Base-by-base conservation (phyloP, 2,113 vertebrate species). In the Ascaphus truei region DNA sequence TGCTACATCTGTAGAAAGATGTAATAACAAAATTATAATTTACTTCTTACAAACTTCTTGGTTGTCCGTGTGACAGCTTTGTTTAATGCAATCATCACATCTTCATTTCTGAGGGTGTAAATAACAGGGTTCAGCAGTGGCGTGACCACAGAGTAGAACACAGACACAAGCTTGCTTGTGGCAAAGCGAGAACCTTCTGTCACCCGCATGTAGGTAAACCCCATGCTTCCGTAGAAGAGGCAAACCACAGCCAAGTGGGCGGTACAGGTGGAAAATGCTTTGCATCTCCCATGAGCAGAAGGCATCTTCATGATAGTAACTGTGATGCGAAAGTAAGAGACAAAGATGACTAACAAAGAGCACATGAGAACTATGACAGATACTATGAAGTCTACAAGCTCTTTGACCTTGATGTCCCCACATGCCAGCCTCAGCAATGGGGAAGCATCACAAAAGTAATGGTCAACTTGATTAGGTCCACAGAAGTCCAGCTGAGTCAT, bases 81-180 rank as follows among this genome's bases (percentile, higher is more conserved):
- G n/a, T n/a, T n/a, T n/a, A n/a, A n/a, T n/a, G n/a, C n/a, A n/a
- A n/a, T n/a, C n/a, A n/a, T n/a, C n/a, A n/a, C n/a, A n/a, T 62
- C 62, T 45, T 62, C 41, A 5, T 75, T 77, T 31, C 66, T 71
- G 36, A 77, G 11, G 0, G 69, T 71, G 1, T 79, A 77, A 64
- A 77, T 79, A 23, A 79, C 5, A 64, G 73, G 73, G 7, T 75
- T 79, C 16, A 73, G 23, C 20, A 77, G 50, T 5, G 75, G 77
- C 5, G 77, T 77, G 8, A 67, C 65, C 15, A 75, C 20, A 4
- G 68, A 66, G 2, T 80, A 78, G 66, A 80, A 80, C 1, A 78
- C 60, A 13, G 79, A 31, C 48, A 72, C 53, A 45, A 75, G 26
- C 15, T 73, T 80, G 51, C 30, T 30, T 16, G 13, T 12, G 26